Base-by-base conservation (phyloP, 2,113 vertebrate species). In the Cavia aperea region DNA sequence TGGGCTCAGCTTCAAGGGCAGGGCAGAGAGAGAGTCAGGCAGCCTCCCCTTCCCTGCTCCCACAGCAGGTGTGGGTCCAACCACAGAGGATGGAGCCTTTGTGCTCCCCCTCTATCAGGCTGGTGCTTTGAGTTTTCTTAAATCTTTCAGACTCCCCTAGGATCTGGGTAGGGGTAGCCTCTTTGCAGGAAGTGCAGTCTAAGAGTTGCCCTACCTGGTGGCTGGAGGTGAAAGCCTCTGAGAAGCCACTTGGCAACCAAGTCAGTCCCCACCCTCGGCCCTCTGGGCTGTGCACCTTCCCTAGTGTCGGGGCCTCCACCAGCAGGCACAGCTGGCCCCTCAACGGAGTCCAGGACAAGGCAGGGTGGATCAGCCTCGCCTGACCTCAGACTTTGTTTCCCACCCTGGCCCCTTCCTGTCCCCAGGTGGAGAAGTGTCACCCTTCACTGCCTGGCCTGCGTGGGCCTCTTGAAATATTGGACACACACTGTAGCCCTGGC, bases 1-100 rank as follows among this genome's bases (percentile, higher is more conserved):
- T 87, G 84, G 91, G 86, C 92, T 85, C 70, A 92, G 62, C 31
- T 33, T 89, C 81, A 33, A 78, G 65, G 31, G n/a, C 86, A 73
- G n/a, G 46, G 26, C 73, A 26, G 33, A 82, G 60, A 43, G 39
- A 77, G 33, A 36, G 21, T 8, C 33, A 54, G 6, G 14, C 46
- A 36, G 7, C 21, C 12, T 46, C 26, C 36, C 43, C 58, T 15
- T 29, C 62, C 33, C 58, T 46, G 13, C 36, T 91, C 70, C 56
- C 36, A 84, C 7, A 26, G 36, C 19, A 81, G 73, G 65, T 63
- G 58, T 58, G 36, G 86, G 68, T 81, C 79, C 56, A 46, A 46
- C 54, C 43, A n/a, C 46, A 43, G 54, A 79, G 46, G 70, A 66
- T 46, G 63, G 49, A 54, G 2, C 33, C 33, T 51, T 89, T 56